phyloP scores from a whole-genome alignment of 1,140 invertebrate species.

The Triops longicaudatus region DNA sequence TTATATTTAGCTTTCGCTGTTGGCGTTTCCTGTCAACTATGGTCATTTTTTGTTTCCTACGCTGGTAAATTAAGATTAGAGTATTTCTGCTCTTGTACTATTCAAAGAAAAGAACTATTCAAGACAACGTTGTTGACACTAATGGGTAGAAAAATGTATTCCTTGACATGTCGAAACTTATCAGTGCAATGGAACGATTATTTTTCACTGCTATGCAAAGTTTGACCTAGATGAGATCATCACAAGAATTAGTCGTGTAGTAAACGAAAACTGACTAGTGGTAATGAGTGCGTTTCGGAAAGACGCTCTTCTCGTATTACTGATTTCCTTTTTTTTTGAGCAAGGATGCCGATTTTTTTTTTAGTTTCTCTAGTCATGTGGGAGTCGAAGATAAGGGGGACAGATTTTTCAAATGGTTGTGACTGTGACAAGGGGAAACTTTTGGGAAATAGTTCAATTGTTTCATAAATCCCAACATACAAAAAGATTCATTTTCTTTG shows the following conservation, averaged over 20 bases:
- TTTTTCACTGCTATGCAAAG: constrained; percentile 12
- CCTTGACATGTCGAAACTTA: background rate
- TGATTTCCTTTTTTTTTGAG: background rate
- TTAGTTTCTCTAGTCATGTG: constrained; percentile 1
- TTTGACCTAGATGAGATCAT: constrained; percentile 15
- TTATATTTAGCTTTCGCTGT: constrained; percentile 2
- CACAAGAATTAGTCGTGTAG: background rate
- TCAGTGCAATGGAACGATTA: constrained; percentile 7
- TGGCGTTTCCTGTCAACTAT: background rate
- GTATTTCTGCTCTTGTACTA: background rate
- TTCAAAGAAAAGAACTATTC: background rate
- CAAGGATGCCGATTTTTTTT: background rate
- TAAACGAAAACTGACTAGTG: background rate
- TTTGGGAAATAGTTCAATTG: background rate
- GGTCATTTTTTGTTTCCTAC: background rate
- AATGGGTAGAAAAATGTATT: background rate
- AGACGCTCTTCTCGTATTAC: background rate
- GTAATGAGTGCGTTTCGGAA: background rate
- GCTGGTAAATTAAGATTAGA: background rate
- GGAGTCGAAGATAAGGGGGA: background rate
- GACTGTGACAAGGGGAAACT: background rate
- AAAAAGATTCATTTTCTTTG: background rate
- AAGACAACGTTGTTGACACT: background rate
- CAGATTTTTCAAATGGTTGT: background rate
- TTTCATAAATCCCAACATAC: background rate